Evolutionary conservation across 92 coral and sea anemone species (phyloP).

Genomic region (Siderastrea siderea): DNA sequence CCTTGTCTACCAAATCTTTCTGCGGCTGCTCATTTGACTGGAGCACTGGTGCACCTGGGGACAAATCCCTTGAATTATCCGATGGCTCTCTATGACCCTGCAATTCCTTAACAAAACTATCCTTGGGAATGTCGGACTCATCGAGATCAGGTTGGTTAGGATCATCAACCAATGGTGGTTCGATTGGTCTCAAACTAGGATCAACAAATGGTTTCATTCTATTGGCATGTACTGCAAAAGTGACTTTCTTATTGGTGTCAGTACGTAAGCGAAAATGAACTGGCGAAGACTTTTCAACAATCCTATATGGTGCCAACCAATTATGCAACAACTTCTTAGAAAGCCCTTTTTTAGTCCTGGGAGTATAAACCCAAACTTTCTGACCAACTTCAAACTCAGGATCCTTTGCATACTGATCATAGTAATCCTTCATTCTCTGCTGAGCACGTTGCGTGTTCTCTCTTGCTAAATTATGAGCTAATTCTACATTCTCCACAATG

Average conservation of each 20-base stretch:
- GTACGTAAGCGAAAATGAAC: slow-evolving; percentile 29
- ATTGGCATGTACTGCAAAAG: slow-evolving; percentile 17
- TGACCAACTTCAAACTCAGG: slow-evolving; percentile 45
- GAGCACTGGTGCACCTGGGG: too few relatives aligned
- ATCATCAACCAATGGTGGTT: slow-evolving; percentile 24
- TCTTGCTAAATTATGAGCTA: too few relatives aligned
- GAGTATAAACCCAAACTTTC: slow-evolving; percentile 65
- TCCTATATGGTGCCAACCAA: slow-evolving; percentile 40
- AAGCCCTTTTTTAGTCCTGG: slow-evolving; percentile 43
- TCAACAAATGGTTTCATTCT: slow-evolving; percentile 35
- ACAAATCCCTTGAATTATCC: too few relatives aligned
- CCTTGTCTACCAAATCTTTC: too few relatives aligned
- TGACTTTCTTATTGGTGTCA: slow-evolving; percentile 10
- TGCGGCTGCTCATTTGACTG: too few relatives aligned
- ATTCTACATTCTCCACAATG: slow-evolving; percentile 48
- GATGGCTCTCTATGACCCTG: too few relatives aligned
- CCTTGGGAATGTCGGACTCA: slow-evolving; percentile 11
- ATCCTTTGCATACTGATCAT: slow-evolving; percentile 5
- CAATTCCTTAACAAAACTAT: not conserved
- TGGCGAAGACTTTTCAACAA: slow-evolving; percentile 20
- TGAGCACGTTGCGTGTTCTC: too few relatives aligned
- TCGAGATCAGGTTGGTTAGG: slow-evolving; percentile 1
- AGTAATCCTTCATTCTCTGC: slow-evolving; percentile 52
- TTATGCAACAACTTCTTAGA: not conserved
- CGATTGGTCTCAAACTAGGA: slow-evolving; percentile 29